Conservation (phyloP, 2,113 vertebrate genomes). For the Tachysurus vachellii region DNA sequence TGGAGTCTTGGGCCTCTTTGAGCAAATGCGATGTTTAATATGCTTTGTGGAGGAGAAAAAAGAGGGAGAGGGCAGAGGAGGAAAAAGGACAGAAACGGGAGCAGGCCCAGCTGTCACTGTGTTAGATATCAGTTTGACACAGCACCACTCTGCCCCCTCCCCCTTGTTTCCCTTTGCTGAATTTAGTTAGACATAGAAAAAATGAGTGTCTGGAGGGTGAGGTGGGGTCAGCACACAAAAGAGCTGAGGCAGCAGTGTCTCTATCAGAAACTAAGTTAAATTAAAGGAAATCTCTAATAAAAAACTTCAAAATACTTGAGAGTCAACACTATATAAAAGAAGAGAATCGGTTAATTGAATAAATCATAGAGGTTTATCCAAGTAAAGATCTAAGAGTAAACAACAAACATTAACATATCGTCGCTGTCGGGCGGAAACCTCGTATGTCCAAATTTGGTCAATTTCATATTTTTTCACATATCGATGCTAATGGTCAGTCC, state of each 20-base stretch:
- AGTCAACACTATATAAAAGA: background rate
- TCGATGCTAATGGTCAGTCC: no score
- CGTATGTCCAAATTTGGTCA: no score
- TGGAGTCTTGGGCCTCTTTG: conserved; percentile 85
- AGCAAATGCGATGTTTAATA: conserved; percentile 90
- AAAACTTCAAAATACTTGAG: background rate
- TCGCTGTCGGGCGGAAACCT: no score
- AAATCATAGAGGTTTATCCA: background rate
- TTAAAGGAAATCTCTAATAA: background rate
- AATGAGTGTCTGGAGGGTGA: conserved; percentile 62
- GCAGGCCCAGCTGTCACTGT: conserved; percentile 88
- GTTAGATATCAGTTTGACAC: conserved; percentile 80
- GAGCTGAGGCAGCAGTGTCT: conserved; percentile 70
- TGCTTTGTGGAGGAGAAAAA: conserved; percentile 85
- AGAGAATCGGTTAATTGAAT: background rate
- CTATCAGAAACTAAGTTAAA: conserved; percentile 63
- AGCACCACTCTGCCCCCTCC: conserved; percentile 60
- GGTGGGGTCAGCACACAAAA: conserved; percentile 47
- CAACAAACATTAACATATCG: background rate
- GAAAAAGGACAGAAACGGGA: conserved; percentile 58
- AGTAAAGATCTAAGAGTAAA: background rate
- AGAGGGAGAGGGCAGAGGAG: conserved; percentile 58
- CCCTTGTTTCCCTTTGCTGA: conserved; percentile 53
- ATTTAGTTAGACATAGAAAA: conserved; percentile 68
- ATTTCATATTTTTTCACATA: no score